Conservation (phyloP, 92 coral and sea anemone genomes). For the Chrysogorgia sp. region DNA sequence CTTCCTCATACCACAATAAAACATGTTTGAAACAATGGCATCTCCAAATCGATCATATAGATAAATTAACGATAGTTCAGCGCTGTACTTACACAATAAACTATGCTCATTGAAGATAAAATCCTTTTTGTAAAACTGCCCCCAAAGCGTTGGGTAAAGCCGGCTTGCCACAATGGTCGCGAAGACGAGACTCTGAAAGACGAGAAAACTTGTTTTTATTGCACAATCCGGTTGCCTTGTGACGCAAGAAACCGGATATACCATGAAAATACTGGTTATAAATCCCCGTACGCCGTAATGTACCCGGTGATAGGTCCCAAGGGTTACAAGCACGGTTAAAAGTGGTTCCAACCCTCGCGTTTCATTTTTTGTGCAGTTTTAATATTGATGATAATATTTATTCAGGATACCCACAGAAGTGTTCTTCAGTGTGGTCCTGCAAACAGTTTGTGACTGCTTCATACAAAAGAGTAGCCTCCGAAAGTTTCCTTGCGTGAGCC, state of each 20-base stretch:
- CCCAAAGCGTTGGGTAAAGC: slow-evolving; percentile 42
- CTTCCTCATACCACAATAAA: too few species aligned
- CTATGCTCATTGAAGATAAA: slow-evolving; percentile 92
- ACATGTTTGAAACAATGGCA: background rate
- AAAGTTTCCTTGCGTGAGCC: too few species aligned
- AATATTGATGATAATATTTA: too few species aligned
- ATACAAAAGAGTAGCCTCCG: too few species aligned
- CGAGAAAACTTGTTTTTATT: slow-evolving; percentile 55
- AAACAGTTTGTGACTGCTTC: too few species aligned
- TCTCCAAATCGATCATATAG: too few species aligned
- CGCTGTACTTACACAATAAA: slow-evolving; percentile 73
- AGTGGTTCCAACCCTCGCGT: too few species aligned
- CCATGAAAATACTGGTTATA: background rate
- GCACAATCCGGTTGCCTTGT: slow-evolving; percentile 92
- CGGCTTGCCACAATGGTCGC: slow-evolving; percentile 42
- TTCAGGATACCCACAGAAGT: too few species aligned
- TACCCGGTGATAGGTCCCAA: background rate
- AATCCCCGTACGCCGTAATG: background rate
- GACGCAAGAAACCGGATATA: slow-evolving; percentile 74
- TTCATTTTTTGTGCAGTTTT: too few species aligned
- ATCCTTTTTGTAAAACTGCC: slow-evolving; percentile 43
- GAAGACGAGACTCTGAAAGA: slow-evolving; percentile 23
- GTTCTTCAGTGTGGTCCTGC: too few species aligned
- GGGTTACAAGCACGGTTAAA: too few species aligned
- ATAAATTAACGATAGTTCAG: too few species aligned